phyloP scores from a whole-genome alignment of 2,888 invertebrate genomes.

The Agrotis clavis region DNA sequence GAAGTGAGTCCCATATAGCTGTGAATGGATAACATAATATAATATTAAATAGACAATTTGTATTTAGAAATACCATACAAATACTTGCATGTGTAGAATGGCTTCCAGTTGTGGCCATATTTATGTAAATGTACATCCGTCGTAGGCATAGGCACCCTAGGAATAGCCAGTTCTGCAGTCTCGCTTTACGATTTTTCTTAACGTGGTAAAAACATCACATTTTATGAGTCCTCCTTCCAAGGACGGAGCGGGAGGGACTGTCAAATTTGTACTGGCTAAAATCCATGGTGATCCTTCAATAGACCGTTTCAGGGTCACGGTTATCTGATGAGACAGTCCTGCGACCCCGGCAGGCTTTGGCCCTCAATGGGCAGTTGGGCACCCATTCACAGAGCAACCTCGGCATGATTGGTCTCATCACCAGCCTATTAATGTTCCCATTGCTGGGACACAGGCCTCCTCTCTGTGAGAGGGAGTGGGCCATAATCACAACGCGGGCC shows the following conservation, averaged over 20 bases:
- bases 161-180: neutral
- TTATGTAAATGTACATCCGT: conserved; percentile 33
- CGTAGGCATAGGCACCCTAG: neutral
- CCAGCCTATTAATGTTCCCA: neutral
- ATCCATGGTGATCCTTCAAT: too few relatives aligned
- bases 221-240: too few relatives aligned
- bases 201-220: too few relatives aligned
- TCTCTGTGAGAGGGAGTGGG: neutral
- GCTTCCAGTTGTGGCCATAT: neutral
- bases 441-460: too few relatives aligned
- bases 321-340: too few relatives aligned
- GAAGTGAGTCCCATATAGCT: conserved; percentile 14
- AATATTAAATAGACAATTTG: conserved; percentile 11
- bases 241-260: too few relatives aligned
- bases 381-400: too few relatives aligned
- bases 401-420: too few relatives aligned
- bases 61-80: conserved; percentile 12
- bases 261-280: too few relatives aligned
- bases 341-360: too few relatives aligned
- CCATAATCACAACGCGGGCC: neutral
- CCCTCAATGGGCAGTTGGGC: too few relatives aligned
- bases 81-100: conserved; percentile 20
- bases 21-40: neutral
- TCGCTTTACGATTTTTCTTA: neutral
- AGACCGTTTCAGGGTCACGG: too few relatives aligned